Base-by-base conservation (phyloP, 2,113 vertebrate genomes). In the Antechinus stuartii region DNA sequence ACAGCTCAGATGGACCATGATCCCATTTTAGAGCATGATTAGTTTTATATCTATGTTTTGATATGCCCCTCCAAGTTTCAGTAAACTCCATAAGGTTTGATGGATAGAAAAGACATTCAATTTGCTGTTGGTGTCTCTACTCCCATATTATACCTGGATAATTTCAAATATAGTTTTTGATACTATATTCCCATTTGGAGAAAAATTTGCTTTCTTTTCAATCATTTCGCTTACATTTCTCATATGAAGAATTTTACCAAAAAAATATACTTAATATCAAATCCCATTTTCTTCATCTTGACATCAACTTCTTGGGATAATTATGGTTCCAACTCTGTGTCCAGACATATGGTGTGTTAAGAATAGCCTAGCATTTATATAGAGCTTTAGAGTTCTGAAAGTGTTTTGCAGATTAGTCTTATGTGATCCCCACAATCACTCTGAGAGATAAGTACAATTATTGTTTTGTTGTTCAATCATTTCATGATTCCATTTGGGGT, bases 241-340 rank as follows among this genome's bases (percentile, higher is more conserved):
- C 0, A 0, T 47, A 47, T 14, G 2, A 50, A 0, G 0, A 8
- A 90, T 42, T 19, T 84, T 84, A 22, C 1, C 22, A 84, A 84
- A n/a, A 42, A 84, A 84, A 23, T 84, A 35, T 16, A 84, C 42
- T 84, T 84, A 84, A 84, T 84, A 42, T 84, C n/a, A 84, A 42
- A 84, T 84, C 14, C 61, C 16, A 19, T 76, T 76, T 84, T 7
- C 68, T 84, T 84, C 22, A 6, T 84, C 68, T 84, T 84, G 68
- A 84, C 68, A 84, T 42, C 68, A 84, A 42, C n/a, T 42, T 84
- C 68, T 42, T 84, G n/a, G 42, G 68, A 84, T 23, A 84, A 84
- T 84, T 84, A 84, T 84, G 68, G 19, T 84, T 19, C 68, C 68
- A 84, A 84, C n/a, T 84, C 35, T 84, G 61, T 76, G 68, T 84